phyloP scores from a whole-genome alignment of 2,113 vertebrate genomes.

The Austrofundulus limnaeus region DNA sequence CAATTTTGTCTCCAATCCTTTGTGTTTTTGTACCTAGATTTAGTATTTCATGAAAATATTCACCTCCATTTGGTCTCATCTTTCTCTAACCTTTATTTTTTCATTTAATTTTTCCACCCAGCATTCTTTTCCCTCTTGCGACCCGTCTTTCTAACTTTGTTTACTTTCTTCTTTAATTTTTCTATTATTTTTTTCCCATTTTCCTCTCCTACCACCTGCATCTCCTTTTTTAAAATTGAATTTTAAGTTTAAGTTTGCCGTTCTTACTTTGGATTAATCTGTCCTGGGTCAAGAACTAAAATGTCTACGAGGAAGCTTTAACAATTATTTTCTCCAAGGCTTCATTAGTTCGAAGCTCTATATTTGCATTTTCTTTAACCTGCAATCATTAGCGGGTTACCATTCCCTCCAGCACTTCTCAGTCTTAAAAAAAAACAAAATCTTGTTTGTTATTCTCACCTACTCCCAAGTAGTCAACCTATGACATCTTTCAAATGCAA shows the following conservation, averaged over 20 bases:
- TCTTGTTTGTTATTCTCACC: constrained; percentile 8
- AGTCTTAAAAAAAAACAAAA: constrained; percentile 4
- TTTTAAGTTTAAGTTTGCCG: too few relatives aligned
- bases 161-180: too few relatives aligned
- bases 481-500: constrained; percentile 34
- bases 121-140: background rate
- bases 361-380: constrained; percentile 21
- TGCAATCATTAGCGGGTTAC: background rate
- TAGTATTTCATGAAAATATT: too few relatives aligned
- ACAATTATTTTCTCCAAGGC: constrained; percentile 18
- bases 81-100: too few relatives aligned
- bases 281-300: constrained; percentile 8
- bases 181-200: too few relatives aligned
- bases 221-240: too few relatives aligned
- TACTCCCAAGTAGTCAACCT: constrained; percentile 17
- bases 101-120: too few relatives aligned
- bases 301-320: constrained; percentile 9
- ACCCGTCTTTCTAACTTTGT: background rate
- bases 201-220: background rate
- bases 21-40: too few relatives aligned
- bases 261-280: background rate
- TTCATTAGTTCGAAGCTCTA: constrained; percentile 23
- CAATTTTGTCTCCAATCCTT: too few relatives aligned
- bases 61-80: too few relatives aligned
- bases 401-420: background rate